Conservation (phyloP, 2,113 vertebrate species). For the Brevimyrus niger region DNA sequence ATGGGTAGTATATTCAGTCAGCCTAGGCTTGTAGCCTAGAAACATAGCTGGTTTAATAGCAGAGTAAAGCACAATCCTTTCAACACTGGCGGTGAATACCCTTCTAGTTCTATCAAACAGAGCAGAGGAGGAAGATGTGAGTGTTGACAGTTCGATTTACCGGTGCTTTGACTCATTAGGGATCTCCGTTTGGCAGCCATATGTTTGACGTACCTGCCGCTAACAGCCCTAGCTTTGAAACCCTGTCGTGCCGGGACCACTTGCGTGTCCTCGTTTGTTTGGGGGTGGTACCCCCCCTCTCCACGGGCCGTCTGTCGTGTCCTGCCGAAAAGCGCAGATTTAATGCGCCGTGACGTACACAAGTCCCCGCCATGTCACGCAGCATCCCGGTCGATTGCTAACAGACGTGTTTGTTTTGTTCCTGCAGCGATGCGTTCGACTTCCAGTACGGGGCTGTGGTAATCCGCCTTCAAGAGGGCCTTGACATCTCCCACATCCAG, state of each 20-base stretch:
- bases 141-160: background rate
- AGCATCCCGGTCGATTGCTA: constrained; percentile 20
- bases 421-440: constrained; percentile 86
- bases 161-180: background rate
- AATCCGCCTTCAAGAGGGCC: constrained; percentile 83
- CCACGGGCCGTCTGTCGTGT: constrained; percentile 10
- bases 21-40: background rate
- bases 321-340: constrained; percentile 20
- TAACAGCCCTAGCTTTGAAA: constrained; percentile 20
- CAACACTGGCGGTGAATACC: background rate
- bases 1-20: background rate
- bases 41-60: background rate
- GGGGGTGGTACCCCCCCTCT: background rate
- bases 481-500: constrained; percentile 94
- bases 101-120: background rate
- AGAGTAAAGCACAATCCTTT: background rate
- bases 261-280: background rate
- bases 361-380: background rate
- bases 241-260: background rate
- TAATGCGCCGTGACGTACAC: constrained; percentile 13
- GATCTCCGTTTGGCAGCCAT: constrained; percentile 3
- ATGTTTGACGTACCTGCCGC: background rate
- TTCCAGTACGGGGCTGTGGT: constrained; percentile 89
- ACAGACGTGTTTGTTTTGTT: constrained; percentile 11
- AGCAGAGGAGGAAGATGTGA: background rate